These are phyloP conservation scores for Orchestes rusci DNA, from an alignment of 2,888 invertebrate species.

Conservation along the genomic window DNA sequence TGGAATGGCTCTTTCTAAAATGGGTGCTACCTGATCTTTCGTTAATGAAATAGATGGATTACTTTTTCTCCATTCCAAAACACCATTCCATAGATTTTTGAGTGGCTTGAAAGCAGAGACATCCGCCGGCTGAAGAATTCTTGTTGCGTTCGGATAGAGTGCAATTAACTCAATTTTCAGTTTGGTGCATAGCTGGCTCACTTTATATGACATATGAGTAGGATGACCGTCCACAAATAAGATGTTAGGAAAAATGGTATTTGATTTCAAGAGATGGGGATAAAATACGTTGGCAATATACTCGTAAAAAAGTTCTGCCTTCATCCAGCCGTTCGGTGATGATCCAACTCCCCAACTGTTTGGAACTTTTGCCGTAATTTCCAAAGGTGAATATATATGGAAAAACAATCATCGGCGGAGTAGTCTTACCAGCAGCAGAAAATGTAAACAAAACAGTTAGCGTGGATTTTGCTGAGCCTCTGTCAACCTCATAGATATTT, in stretches of 20 bases:
- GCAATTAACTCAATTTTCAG: no score
- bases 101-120: conserved; percentile 11
- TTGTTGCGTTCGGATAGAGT: no score
- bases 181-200: no score
- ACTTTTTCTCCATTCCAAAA: conserved; percentile 7
- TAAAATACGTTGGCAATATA: conserved; percentile 32
- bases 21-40: conserved; percentile 8
- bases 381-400: no score
- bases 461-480: conserved; percentile 35
- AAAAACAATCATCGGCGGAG: no score
- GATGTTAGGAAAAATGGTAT: no score
- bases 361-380: conserved; percentile 39
- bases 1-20: conserved; percentile 7
- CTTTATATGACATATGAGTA: no score
- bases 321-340: conserved; percentile 35
- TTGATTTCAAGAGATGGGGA: no score
- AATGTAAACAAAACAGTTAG: no score
- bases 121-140: no score
- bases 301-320: conserved; percentile 28
- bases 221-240: no score
- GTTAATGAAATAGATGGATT: conserved; percentile 9
- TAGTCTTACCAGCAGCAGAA: no score
- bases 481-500: conserved; percentile 39
- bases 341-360: background rate
- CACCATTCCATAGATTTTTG: conserved; percentile 11